These are phyloP conservation scores for Drosophila anceps DNA, from an alignment of 2,888 invertebrate genomes.

Conservation along the genomic window DNA sequence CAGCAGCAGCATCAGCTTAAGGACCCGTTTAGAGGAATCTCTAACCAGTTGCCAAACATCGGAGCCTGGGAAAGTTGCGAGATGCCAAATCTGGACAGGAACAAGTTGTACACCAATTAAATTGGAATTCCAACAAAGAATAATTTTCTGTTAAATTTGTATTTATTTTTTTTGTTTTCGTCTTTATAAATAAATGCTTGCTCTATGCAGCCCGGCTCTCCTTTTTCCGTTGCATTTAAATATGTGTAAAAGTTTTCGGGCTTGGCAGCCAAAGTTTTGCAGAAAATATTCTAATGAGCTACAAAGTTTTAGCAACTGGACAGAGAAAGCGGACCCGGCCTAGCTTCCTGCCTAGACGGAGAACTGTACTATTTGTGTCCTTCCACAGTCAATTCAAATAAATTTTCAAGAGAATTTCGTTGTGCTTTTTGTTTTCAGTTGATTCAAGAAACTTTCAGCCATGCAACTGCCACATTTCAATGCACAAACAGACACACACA, in stretches of 20 bases:
- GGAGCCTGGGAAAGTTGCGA: conserved; percentile 46
- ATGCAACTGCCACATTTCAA: conserved; percentile 10
- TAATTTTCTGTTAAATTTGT: conserved; percentile 41
- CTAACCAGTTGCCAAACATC: conserved; percentile 37
- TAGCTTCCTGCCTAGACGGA: conserved; percentile 60
- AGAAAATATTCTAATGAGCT: conserved; percentile 81
- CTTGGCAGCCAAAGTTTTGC: conserved; percentile 57
- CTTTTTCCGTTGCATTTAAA: conserved; percentile 20
- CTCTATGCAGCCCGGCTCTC: conserved; percentile 6
- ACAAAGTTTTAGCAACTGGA: conserved; percentile 56
- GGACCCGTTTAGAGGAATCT: conserved; percentile 40
- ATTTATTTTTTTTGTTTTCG: conserved; percentile 29
- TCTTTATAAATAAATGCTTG: conserved; percentile 62
- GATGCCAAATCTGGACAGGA: conserved; percentile 60
- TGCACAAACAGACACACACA: conserved; percentile 1
- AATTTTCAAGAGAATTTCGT: conserved; percentile 41
- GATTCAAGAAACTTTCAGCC: conserved; percentile 30
- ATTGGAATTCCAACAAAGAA: conserved; percentile 67
- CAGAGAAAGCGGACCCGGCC: conserved; percentile 19
- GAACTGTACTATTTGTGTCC: conserved; percentile 7
- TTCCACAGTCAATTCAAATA: conserved; percentile 56
- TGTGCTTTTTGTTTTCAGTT: conserved; percentile 1
- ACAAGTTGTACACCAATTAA: conserved; percentile 79
- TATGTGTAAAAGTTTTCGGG: conserved; percentile 49
- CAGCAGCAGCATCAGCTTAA: conserved; percentile 15